These are phyloP conservation scores for Eriocheir sinensis DNA, from an alignment of 1,140 invertebrate species.

Conservation along the genomic window DNA sequence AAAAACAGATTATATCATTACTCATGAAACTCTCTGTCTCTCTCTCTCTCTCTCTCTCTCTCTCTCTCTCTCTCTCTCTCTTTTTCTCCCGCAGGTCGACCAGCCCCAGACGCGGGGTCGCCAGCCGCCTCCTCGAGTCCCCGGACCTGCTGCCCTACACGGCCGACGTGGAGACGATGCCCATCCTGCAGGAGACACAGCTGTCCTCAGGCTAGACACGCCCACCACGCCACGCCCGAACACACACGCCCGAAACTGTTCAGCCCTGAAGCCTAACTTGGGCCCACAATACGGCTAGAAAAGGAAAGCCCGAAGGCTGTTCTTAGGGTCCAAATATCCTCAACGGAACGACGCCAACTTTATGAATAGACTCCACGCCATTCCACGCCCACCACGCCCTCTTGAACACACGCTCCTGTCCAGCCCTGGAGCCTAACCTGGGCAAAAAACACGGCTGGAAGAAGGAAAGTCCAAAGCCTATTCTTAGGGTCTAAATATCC, in stretches of 20 bases:
- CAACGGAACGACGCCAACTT: background rate
- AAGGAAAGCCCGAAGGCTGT: background rate
- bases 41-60: background rate
- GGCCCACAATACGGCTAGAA: no score
- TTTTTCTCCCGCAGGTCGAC: background rate
- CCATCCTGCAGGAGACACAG: slow-evolving; percentile 73
- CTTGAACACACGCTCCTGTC: no score
- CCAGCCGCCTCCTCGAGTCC: slow-evolving; percentile 56
- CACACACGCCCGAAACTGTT: background rate
- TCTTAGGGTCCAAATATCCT: background rate
- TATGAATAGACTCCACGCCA: no score
- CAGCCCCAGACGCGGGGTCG: background rate
- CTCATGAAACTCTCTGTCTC: background rate
- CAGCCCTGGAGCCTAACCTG: no score
- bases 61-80: background rate
- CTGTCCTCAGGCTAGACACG: slow-evolving; percentile 56
- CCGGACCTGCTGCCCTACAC: slow-evolving; percentile 56
- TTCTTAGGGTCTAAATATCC: no score
- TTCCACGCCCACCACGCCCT: no score
- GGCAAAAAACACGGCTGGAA: no score
- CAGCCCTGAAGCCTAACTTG: background rate
- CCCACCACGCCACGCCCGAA: background rate
- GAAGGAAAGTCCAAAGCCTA: no score
- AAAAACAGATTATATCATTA: no score
- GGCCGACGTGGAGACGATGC: slow-evolving; percentile 68